A percentile compares a stretch with the other conserved stretches of the same genome.
Conservation (phyloP, 2,797 vertebrate genomes). For the Etheostoma nigrum region DNA sequence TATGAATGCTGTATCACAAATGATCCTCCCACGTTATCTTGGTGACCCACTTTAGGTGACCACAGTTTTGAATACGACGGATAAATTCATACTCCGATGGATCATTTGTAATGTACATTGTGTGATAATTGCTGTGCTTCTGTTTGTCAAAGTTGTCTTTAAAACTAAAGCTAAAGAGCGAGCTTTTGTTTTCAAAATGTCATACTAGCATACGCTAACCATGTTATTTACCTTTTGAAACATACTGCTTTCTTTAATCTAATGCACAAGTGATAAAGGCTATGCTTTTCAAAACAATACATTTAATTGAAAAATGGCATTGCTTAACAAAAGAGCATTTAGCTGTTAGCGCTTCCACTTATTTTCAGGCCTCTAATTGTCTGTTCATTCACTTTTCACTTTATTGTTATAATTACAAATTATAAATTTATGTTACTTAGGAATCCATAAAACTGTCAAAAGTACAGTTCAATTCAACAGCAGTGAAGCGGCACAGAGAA, state of each 20-base stretch:
- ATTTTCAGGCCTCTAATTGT: no score
- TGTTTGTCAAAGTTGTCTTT: neutral
- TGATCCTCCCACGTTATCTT: neutral
- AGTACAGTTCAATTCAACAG: neutral
- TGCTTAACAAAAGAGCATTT: neutral
- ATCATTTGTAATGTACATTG: neutral
- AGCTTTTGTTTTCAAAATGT: neutral
- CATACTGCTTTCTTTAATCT: neutral
- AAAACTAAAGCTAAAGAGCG: neutral
- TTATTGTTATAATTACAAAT: no score
- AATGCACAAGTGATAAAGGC: no score
- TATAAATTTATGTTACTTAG: neutral
- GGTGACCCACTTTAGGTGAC: neutral
- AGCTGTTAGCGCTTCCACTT: neutral
- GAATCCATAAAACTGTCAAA: neutral
- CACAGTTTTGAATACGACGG: neutral
- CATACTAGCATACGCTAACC: neutral
- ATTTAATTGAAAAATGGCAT: neutral
- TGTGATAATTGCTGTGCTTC: neutral
- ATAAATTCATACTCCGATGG: neutral
- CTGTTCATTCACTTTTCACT: no score
- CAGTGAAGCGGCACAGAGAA: constrained; percentile 9
- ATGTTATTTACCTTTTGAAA: neutral
- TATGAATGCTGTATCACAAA: neutral
- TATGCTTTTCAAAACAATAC: neutral